These are phyloP conservation scores for Sinocyclocheilus rhinocerous DNA, from an alignment of 2,113 vertebrate species.

Conservation along the genomic window DNA sequence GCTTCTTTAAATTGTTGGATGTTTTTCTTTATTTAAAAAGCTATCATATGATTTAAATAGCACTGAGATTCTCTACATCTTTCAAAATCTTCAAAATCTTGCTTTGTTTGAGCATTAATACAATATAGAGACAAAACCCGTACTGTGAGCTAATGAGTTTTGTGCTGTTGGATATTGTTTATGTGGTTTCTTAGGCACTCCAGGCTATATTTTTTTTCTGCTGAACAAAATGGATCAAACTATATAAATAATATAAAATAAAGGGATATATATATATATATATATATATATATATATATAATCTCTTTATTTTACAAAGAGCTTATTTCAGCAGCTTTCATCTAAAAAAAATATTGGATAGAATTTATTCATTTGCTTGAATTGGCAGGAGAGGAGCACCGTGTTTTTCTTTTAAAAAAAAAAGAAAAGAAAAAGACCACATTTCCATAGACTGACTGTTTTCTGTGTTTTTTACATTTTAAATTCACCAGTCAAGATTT, in stretches of 20 bases:
- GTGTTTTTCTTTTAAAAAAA: not conserved
- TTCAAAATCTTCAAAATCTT: slow-evolving; percentile 3
- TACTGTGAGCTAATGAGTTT: slow-evolving; percentile 9
- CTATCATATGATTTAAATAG: not conserved
- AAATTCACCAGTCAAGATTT: not conserved
- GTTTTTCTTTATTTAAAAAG: not conserved
- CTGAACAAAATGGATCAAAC: not conserved
- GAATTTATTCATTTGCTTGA: not conserved
- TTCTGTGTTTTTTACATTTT: not conserved
- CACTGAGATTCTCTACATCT: not conserved
- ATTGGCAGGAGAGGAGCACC: not conserved
- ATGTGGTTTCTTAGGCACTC: not conserved
- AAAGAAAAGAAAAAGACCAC: not conserved
- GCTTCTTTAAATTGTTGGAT: not conserved
- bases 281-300: too few species aligned
- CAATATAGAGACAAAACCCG: slow-evolving; percentile 1
- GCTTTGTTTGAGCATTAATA: not conserved
- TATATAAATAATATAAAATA: too few species aligned
- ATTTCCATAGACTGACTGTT: not conserved
- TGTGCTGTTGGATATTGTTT: slow-evolving; percentile 10
- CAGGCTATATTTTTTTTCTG: not conserved
- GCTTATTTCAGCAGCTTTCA: not conserved
- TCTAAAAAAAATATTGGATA: not conserved
- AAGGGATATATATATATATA: too few species aligned
- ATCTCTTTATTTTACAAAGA: not conserved